Evolutionary conservation across 2,888 invertebrate genomes (phyloP), one percentile per base, ranked within the genome.

Genomic region (Dynastes hyllus): DNA sequence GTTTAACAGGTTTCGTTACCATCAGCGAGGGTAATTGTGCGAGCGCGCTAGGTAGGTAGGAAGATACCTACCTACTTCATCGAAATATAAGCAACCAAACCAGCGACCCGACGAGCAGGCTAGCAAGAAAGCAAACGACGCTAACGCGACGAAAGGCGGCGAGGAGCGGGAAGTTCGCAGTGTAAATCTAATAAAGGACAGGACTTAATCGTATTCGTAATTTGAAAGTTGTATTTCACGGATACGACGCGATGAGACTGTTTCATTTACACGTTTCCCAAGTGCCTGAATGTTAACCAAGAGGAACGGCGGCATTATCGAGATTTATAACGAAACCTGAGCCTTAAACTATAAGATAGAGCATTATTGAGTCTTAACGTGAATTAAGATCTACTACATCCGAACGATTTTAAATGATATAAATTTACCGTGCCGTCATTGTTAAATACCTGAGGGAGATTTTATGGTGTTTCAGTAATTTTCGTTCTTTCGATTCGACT

Each of bases 201-300:
- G 79, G 80, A 71, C 81, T 81, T 82, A 81, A 81, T 81, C 79
- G 80, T 80, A 80, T 81, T 81, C 79, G 81, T 80, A 81, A 81
- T 81, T 81, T 81, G 80, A 81, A 79, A 76, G 81, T 70, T 80
- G 80, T 81, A 82, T 81, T 82, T 81, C 81, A 80, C 79, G 78
- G 78, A 70, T 61, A 71, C 70, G 70, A 78, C 73, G 78, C 80
- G 80, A 81, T 81, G 82, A 81, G 77, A 81, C 81, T 81, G 81
- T 83, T 82, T 83, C 82, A 83, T 83, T 83, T 82, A 82, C 82
- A 83, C 80, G 81, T 81, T 83, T 81, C 82, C 81, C 80, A 51
- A 79, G 79, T 78, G 82, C 78, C 73, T 65, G 81, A 81, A 80
- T 79, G 81, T 79, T 81, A 81, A 78, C 79, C 79, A 80, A 80